Evolutionary conservation across 1,140 invertebrate species (phyloP), one percentile per base, ranked within the genome.

Genomic region (Camponotus vicinus): DNA sequence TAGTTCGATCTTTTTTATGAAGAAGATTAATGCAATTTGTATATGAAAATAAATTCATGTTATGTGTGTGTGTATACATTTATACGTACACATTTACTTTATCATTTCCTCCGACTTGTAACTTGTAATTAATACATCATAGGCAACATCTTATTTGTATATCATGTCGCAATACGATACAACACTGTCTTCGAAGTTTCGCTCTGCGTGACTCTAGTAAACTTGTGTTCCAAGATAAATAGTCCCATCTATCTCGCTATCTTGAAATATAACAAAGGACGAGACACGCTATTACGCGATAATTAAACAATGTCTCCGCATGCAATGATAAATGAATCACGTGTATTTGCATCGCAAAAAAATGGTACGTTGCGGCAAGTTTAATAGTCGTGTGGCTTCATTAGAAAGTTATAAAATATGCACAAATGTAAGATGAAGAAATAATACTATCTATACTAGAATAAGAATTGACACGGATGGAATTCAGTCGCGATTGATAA

Each of bases 191-290:
- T 79, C 34, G 18, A 79, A 55, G 63, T 79, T 69, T 18, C n/a
- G 32, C 45, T 37, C 13, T 69, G 32, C 77, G 40, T 79, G 77
- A 69, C 63, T 79, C n/a, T n/a, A 15, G 32, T n/a, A 67, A 42
- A 32, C 32, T 37, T 79, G 77, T 79, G 77, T 79, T 45, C 42
- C 34, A 42, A 80, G 77, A 70, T 40, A 37, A 70, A 57, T 70
- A 52, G 21, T 21, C 77, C 55, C 32, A 15, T 70, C 37, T 69
- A 42, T 69, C 34, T 80, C 21, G 21, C 13, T 55, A 79, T 55
- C 61, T 8, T 18, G 34, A 80, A 42, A 21, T 70, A 18, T 69
- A 67, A 79, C 18, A 69, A 69, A 79, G n/a, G 7, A 77, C 75
- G 40, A 11, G 57, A 8, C n/a, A 21, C 64, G 32, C n/a, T 13